Conservation (phyloP, 2,888 invertebrate species). For the Tipula unca region DNA sequence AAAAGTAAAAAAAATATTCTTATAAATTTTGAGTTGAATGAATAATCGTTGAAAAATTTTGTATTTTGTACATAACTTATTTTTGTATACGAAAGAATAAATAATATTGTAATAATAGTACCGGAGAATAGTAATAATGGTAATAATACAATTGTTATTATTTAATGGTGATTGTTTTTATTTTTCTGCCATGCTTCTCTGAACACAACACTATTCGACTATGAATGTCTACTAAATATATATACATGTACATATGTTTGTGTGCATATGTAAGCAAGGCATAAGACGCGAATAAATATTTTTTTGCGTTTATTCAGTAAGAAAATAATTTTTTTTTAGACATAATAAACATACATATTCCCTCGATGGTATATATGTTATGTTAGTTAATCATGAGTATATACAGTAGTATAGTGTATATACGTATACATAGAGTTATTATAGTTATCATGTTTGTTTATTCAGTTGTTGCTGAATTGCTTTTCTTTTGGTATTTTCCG, state of each 20-base stretch:
- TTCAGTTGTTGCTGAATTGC: conserved; percentile 8
- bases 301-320: not conserved
- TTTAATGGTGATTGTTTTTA: conserved; percentile 14
- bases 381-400: not conserved
- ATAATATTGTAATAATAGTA: not conserved
- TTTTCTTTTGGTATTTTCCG: not conserved
- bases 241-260: no score
- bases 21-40: not conserved
- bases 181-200: not conserved
- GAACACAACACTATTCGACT: not conserved
- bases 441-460: not conserved
- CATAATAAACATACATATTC: not conserved
- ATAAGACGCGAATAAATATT: not conserved
- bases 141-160: not conserved
- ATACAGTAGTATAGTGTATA: not conserved
- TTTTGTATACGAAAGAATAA: not conserved
- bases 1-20: not conserved
- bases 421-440: not conserved
- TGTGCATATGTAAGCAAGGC: not conserved
- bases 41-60: not conserved
- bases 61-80: not conserved
- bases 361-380: not conserved
- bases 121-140: not conserved
- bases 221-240: no score
- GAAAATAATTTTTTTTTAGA: not conserved